Conservation (phyloP, 1,140 invertebrate genomes). For the Drosophila pallidifrons region DNA sequence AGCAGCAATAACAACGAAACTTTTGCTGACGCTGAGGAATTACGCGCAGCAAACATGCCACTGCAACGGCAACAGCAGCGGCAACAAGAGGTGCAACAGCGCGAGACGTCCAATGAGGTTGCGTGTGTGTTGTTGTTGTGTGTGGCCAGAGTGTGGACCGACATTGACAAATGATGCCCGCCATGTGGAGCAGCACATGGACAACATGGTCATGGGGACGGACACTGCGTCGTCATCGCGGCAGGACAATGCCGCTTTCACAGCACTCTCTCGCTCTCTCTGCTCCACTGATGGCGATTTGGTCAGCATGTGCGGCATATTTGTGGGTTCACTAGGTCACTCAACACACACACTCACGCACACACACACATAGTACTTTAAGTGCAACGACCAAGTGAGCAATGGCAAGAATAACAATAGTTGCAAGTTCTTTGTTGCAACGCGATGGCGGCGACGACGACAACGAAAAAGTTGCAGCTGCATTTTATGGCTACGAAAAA, state of each 20-base stretch:
- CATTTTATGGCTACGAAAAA: constrained; percentile 69
- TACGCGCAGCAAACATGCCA: constrained; percentile 72
- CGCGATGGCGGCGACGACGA: constrained; percentile 9
- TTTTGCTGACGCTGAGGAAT: constrained; percentile 57
- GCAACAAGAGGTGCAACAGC: constrained; percentile 20
- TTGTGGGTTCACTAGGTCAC: constrained; percentile 70
- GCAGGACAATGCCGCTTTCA: constrained; percentile 48
- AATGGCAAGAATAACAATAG: constrained; percentile 66
- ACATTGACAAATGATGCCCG: constrained; percentile 80
- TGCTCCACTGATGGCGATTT: constrained; percentile 39
- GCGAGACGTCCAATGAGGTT: constrained; percentile 56
- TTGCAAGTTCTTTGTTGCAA: constrained; percentile 63
- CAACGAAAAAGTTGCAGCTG: constrained; percentile 65
- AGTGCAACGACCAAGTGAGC: constrained; percentile 69
- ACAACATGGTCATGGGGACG: constrained; percentile 7
- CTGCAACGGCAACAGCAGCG: constrained; percentile 14
- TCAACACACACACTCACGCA: constrained; percentile 23
- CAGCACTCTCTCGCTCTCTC: constrained; percentile 1
- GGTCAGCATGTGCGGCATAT: constrained; percentile 60
- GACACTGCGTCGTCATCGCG: constrained; percentile 24
- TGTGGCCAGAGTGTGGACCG: constrained; percentile 61
- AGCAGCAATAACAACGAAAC: constrained; percentile 19
- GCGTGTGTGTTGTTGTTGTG: constrained; percentile 42
- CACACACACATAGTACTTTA: constrained; percentile 13
- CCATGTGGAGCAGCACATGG: constrained; percentile 39